A percentile compares a stretch with the other conserved stretches of the same genome.
phyloP scores from a whole-genome alignment of 2,113 vertebrate species.

The Plectropomus leopardus region DNA sequence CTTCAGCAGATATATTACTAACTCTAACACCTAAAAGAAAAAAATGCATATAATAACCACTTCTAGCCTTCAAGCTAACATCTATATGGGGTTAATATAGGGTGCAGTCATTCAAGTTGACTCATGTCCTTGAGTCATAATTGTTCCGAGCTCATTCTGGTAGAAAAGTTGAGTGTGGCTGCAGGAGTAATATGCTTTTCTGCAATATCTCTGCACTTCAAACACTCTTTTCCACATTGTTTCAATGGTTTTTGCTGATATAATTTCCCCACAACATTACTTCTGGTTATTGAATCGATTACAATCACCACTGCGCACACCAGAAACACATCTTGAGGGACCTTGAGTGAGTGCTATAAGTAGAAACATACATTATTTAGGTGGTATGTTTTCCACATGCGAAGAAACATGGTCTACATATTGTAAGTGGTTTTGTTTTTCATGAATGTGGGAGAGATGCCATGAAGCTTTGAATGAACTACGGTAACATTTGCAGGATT shows the following conservation, averaged over 20 bases:
- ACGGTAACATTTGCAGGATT: background rate
- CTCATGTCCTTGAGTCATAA: conserved; percentile 55
- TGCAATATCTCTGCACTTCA: conserved; percentile 39
- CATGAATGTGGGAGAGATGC: conserved; percentile 9
- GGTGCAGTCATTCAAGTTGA: conserved; percentile 43
- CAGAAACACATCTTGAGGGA: conserved; percentile 21
- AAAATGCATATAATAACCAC: conserved; percentile 30
- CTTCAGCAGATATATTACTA: background rate
- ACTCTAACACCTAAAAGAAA: background rate
- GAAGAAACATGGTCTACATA: background rate
- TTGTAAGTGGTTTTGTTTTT: conserved; percentile 9
- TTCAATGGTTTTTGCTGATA: conserved; percentile 7
- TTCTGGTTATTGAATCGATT: conserved; percentile 31
- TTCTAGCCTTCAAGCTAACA: conserved; percentile 34
- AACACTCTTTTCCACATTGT: conserved; percentile 24
- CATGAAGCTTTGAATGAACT: conserved; percentile 15
- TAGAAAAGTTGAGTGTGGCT: conserved; percentile 39
- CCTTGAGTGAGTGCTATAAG: conserved; percentile 18
- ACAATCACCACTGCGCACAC: conserved; percentile 13
- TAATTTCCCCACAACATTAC: conserved; percentile 10
- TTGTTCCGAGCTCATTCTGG: conserved; percentile 53
- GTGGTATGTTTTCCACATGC: conserved; percentile 22
- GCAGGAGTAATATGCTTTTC: conserved; percentile 31
- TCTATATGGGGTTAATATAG: conserved; percentile 19
- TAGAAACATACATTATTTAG: conserved; percentile 56